Evolutionary conservation across 2,888 invertebrate genomes (phyloP).

Genomic region (Lysandra coridon): DNA sequence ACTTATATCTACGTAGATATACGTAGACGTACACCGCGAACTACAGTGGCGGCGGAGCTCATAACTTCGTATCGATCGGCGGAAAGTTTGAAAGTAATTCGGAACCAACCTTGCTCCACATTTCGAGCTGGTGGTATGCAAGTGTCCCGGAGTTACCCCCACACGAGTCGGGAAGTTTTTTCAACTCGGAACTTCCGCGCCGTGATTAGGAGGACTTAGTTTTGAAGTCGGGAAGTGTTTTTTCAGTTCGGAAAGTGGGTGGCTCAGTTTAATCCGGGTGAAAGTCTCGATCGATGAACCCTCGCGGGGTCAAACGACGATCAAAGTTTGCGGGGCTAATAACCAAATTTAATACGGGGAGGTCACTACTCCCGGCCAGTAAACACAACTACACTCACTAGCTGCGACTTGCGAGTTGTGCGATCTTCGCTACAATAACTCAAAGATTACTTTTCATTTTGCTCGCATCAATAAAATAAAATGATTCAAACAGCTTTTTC

Average conservation of each 20-base stretch:
- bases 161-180: constrained; percentile 78
- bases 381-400: constrained; percentile 11
- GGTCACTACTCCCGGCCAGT: constrained; percentile 55
- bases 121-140: constrained; percentile 74
- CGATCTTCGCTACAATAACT: not conserved
- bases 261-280: constrained; percentile 80
- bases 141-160: constrained; percentile 79
- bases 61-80: constrained; percentile 74
- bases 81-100: constrained; percentile 78
- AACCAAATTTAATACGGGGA: constrained; percentile 74
- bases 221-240: constrained; percentile 77
- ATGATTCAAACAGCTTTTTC: not conserved
- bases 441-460: not conserved
- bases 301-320: constrained; percentile 70
- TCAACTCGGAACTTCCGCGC: constrained; percentile 51
- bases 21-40: constrained; percentile 37
- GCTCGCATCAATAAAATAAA: not conserved
- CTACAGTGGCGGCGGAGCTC: constrained; percentile 52
- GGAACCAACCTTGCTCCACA: constrained; percentile 76
- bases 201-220: constrained; percentile 81
- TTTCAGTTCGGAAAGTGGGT: constrained; percentile 80
- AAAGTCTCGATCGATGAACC: constrained; percentile 79
- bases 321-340: constrained; percentile 76
- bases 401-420: no score
- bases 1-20: not conserved